Evolutionary conservation across 1,140 invertebrate genomes (phyloP).

Genomic region (Neuroterus valhalla): DNA sequence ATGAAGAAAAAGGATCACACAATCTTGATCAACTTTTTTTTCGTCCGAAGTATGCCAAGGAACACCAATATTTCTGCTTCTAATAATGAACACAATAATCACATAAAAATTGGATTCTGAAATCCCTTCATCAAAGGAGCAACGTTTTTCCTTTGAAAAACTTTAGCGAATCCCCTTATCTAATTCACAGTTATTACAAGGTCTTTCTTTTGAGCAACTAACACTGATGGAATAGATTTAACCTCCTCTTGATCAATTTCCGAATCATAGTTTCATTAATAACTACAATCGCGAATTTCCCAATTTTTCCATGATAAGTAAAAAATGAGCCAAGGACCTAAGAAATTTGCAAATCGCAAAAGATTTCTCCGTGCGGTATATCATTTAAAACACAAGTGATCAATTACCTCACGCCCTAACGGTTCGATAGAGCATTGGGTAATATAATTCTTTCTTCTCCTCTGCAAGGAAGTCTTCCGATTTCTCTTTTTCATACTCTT

Average conservation of each 20-base stretch:
- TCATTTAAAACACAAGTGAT: conserved; percentile 1
- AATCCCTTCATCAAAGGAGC: no score
- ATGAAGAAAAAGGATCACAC: no score
- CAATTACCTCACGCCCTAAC: conserved; percentile 10
- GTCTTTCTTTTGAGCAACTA: not conserved
- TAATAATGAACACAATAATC: no score
- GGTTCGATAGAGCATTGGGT: conserved; percentile 18
- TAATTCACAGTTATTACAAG: not conserved
- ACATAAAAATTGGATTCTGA: no score
- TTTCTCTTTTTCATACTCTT: conserved; percentile 14
- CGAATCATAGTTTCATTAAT: not conserved
- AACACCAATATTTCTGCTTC: no score
- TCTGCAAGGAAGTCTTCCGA: conserved; percentile 2
- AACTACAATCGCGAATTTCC: conserved; percentile 9
- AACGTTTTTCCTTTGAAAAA: not conserved
- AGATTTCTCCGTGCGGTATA: conserved; percentile 11
- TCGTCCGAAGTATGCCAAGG: no score
- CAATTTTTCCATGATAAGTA: not conserved
- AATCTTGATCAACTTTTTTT: no score
- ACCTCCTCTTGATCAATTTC: not conserved
- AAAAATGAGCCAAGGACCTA: conserved; percentile 11
- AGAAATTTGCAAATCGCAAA: conserved; percentile 5
- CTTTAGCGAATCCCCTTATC: conserved; percentile 20
- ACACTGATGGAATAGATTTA: not conserved
- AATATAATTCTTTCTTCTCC: not conserved